A percentile compares a stretch with the other conserved stretches of the same genome.
These are phyloP conservation scores for Schizaphis graminum DNA, from an alignment of 2,888 invertebrate species.

Conservation along the genomic window DNA sequence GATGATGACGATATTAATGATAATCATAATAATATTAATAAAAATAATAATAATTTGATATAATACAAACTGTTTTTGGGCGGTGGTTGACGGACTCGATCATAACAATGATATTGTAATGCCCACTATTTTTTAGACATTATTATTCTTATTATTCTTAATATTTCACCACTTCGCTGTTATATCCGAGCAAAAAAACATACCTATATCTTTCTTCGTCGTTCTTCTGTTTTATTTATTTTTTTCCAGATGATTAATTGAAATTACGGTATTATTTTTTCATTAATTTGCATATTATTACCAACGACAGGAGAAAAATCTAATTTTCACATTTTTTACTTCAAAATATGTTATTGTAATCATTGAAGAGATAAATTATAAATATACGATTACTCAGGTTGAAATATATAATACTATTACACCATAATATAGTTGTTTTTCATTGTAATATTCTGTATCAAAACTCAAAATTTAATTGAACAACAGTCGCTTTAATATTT, in stretches of 20 bases:
- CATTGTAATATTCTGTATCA: background rate
- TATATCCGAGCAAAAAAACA: background rate
- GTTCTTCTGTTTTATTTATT: background rate
- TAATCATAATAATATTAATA: background rate
- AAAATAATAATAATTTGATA: background rate
- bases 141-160: conserved; percentile 5
- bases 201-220: background rate
- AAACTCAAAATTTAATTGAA: background rate
- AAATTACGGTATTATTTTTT: background rate
- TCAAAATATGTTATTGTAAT: background rate
- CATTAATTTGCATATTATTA: background rate
- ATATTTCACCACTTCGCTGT: background rate
- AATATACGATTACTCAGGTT: background rate
- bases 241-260: background rate
- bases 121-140: background rate
- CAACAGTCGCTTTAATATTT: background rate
- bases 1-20: background rate
- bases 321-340: background rate
- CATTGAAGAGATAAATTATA: background rate
- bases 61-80: background rate
- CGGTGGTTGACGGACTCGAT: background rate
- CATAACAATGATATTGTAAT: background rate
- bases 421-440: background rate
- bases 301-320: background rate
- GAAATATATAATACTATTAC: background rate